These are phyloP conservation scores for Pollenia angustigena DNA, from an alignment of 2,888 invertebrate species.

Conservation along the genomic window DNA sequence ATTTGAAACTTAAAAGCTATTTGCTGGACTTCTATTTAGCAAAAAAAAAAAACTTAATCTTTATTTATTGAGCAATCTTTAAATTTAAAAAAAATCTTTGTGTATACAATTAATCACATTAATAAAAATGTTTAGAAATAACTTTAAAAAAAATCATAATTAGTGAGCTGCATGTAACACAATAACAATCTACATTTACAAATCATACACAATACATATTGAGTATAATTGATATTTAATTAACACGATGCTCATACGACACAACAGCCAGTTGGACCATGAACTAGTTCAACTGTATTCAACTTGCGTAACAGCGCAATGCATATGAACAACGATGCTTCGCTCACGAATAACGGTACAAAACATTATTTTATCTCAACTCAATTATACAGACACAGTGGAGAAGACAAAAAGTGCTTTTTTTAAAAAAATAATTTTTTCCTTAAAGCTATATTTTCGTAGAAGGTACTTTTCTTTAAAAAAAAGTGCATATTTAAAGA, in stretches of 20 bases:
- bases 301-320: not conserved
- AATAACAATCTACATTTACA: slow-evolving; percentile 17
- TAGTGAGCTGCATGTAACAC: not conserved
- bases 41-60: too few species aligned
- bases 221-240: slow-evolving; percentile 64
- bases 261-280: not conserved
- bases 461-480: too few species aligned
- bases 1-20: too few species aligned
- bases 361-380: not conserved
- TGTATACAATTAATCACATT: slow-evolving; percentile 2
- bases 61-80: not conserved
- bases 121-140: slow-evolving; percentile 44
- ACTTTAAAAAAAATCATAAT: slow-evolving; percentile 49
- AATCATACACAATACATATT: not conserved
- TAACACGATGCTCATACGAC: slow-evolving; percentile 40
- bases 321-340: not conserved
- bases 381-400: not conserved
- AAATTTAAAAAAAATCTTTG: not conserved
- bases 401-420: too few species aligned
- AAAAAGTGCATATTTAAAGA: too few species aligned
- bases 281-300: not conserved
- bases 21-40: too few species aligned
- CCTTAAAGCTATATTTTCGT: too few species aligned
- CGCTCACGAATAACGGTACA: not conserved
- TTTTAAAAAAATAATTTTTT: too few species aligned